Base-by-base conservation (phyloP, 2,113 vertebrate genomes). In the Nannospalax galili region DNA sequence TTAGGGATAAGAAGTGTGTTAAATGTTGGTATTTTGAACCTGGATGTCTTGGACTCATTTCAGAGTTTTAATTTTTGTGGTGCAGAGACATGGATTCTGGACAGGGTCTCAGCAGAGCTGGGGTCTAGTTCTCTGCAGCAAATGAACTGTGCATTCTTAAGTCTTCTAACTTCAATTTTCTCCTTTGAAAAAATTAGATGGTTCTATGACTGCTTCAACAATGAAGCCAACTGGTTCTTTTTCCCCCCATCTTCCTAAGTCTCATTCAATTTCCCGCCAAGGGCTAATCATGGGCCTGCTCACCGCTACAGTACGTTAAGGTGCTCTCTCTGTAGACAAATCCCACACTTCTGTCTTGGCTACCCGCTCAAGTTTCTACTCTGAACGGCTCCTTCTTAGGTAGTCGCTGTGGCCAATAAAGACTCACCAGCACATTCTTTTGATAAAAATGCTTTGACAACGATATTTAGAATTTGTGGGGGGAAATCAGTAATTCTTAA, bases 31-130 rank as follows among this genome's bases (percentile, higher is more conserved):
- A 74, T 30, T 90, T 87, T 64, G 37, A 93, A 52, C n/a, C 62
- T 93, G 45, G 1, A 19, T 84, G 35, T 69, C 32, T 52, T 93
- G 81, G 40, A 22, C 30, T 92, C n/a, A 37, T 73, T 93, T 91
- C 90, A 56, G 77, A 81, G 56, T 92, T 92, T 48, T 69, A 88
- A 64, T 90, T 17, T 88, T 88, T 87, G 62, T 87, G 69, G 19
- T 69, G 17, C 28, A 56, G 84, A 84, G 79, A 65, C 95, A 88
- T 89, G 64, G 40, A 58, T 17, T 32, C 12, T 64, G 42, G 17
- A 74, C 14, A 42, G 80, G 79, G 11, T 32, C n/a, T 64, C 3
- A 26, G 48, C 74, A 91, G 70, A 91, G 84, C 73, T 45, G 79
- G 40, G 14, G 30, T 86, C 69, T 62, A 15, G 14, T 48, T 17